These are phyloP conservation scores for Laupala kohalensis DNA, from an alignment of 1,140 invertebrate species.

Conservation along the genomic window DNA sequence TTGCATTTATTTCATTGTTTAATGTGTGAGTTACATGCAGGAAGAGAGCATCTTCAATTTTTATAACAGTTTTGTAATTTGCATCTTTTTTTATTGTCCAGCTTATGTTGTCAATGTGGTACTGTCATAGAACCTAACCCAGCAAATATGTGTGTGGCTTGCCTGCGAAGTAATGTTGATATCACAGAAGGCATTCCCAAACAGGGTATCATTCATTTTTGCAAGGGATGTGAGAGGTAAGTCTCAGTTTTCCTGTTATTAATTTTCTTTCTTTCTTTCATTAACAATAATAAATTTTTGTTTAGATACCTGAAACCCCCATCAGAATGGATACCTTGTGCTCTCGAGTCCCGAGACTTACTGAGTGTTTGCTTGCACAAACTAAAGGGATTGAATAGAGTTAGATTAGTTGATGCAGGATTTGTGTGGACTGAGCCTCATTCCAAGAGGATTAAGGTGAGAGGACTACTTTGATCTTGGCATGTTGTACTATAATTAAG, in stretches of 20 bases:
- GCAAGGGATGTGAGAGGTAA: slow-evolving; percentile 78
- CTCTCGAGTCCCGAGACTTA: slow-evolving; percentile 86
- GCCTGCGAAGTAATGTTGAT: slow-evolving; percentile 79
- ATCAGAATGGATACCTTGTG: slow-evolving; percentile 74
- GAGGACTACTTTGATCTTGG: too few relatives aligned
- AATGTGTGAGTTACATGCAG: too few relatives aligned
- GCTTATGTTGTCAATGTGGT: slow-evolving; percentile 71
- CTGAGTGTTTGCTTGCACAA: slow-evolving; percentile 86
- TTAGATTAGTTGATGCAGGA: slow-evolving; percentile 85
- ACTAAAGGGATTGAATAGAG: slow-evolving; percentile 80
- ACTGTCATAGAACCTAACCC: slow-evolving; percentile 82
- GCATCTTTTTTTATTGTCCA: slow-evolving; percentile 25
- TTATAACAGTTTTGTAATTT: too few relatives aligned
- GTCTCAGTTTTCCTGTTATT: neutral
- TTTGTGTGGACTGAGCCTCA: slow-evolving; percentile 99
- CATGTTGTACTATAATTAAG: too few relatives aligned
- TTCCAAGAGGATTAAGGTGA: slow-evolving; percentile 89
- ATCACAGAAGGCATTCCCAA: slow-evolving; percentile 95
- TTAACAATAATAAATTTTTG: neutral
- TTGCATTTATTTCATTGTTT: too few relatives aligned
- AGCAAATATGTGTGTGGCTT: slow-evolving; percentile 93
- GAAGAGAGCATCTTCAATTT: too few relatives aligned
- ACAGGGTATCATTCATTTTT: slow-evolving; percentile 78
- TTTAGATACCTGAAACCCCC: slow-evolving; percentile 86
- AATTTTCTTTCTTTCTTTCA: neutral